These are phyloP conservation scores for Coronaproctus castanopsis DNA, from an alignment of 2,888 invertebrate species.

Conservation along the genomic window DNA sequence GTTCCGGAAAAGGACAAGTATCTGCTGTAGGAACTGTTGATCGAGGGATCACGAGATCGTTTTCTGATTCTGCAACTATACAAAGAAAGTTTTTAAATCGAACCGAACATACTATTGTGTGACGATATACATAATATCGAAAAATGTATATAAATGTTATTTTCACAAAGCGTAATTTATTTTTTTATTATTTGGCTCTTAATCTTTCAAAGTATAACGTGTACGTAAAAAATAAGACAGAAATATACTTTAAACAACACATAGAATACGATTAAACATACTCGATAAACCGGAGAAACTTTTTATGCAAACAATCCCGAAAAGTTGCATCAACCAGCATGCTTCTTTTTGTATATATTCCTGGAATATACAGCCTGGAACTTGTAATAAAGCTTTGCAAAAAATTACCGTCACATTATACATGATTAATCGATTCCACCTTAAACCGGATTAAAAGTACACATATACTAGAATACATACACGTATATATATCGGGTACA, in stretches of 20 bases:
- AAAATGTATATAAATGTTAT: too few relatives aligned
- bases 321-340: constrained; percentile 56
- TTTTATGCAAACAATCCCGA: constrained; percentile 76
- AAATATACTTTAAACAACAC: too few relatives aligned
- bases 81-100: too few relatives aligned
- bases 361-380: constrained; percentile 76
- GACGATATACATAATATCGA: too few relatives aligned
- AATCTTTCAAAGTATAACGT: too few relatives aligned
- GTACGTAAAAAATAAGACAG: too few relatives aligned
- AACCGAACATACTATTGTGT: too few relatives aligned
- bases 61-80: neutral
- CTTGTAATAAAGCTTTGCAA: constrained; percentile 67
- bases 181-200: too few relatives aligned
- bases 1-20: constrained; percentile 48
- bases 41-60: neutral
- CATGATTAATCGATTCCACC: constrained; percentile 73
- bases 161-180: too few relatives aligned
- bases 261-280: too few relatives aligned
- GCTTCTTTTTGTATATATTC: constrained; percentile 31
- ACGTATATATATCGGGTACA: too few relatives aligned
- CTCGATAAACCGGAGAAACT: constrained; percentile 33
- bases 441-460: constrained; percentile 23
- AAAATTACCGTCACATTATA: constrained; percentile 82
- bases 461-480: neutral
- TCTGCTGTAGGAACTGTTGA: constrained; percentile 1